These are phyloP conservation scores for Kradibia gibbosae DNA, from an alignment of 1,140 invertebrate genomes.

Conservation along the genomic window DNA sequence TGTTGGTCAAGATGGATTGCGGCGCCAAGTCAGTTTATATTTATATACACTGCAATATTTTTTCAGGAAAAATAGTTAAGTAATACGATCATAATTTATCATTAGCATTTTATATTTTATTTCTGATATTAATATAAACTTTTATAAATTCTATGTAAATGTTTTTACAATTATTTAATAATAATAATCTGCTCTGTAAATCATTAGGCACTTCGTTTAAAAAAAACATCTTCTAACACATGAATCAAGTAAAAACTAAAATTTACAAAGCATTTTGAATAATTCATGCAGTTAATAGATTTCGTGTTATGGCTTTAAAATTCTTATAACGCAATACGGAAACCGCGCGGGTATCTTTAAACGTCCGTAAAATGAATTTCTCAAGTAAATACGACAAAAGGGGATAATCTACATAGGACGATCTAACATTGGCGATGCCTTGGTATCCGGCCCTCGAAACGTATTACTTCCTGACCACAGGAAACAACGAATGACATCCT, in stretches of 20 bases:
- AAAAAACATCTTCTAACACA: not conserved
- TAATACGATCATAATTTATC: not conserved
- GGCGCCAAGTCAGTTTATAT: too few relatives aligned
- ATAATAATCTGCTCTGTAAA: not conserved
- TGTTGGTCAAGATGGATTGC: too few relatives aligned
- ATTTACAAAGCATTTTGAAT: slow-evolving; percentile 32
- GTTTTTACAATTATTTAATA: not conserved
- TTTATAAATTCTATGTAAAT: not conserved
- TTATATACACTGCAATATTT: not conserved
- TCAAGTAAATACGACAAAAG: slow-evolving; percentile 2
- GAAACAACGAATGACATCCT: slow-evolving; percentile 23
- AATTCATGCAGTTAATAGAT: slow-evolving; percentile 28
- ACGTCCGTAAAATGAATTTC: not conserved
- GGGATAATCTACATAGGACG: not conserved
- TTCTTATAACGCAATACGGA: not conserved
- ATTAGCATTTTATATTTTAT: not conserved
- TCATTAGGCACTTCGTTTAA: not conserved
- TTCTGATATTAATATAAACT: not conserved
- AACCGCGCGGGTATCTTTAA: not conserved
- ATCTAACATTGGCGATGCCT: not conserved
- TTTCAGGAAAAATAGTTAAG: not conserved
- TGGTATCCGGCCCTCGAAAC: not conserved
- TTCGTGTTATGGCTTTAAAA: not conserved
- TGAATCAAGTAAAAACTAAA: not conserved
- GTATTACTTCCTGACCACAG: not conserved